Evolutionary conservation across 2,888 invertebrate genomes (phyloP).

Genomic region (Coenonympha glycerion): DNA sequence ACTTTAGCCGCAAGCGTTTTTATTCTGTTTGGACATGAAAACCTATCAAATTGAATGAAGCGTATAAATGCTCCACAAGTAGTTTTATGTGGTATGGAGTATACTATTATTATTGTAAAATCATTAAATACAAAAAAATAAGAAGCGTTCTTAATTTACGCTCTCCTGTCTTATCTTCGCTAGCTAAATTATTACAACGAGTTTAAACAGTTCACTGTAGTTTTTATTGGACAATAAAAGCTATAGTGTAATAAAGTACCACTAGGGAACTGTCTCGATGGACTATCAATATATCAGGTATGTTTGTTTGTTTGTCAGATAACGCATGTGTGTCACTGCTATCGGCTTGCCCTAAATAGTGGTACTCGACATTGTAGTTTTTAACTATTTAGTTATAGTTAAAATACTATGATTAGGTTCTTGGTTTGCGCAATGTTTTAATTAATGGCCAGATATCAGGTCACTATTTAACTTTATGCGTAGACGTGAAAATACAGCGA

Average conservation of each 20-base stretch:
- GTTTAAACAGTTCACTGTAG: background rate
- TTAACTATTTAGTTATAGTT: conserved; percentile 17
- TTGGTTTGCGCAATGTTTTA: conserved; percentile 1
- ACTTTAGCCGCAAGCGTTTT: too few relatives aligned
- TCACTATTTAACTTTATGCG: background rate
- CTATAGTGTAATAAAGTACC: background rate
- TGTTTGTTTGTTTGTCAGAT: conserved; percentile 37
- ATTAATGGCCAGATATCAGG: background rate
- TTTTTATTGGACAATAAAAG: background rate
- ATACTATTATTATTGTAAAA: too few relatives aligned
- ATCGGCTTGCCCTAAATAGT: conserved; percentile 35
- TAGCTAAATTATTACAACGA: background rate
- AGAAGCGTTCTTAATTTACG: too few relatives aligned
- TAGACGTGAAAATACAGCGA: background rate
- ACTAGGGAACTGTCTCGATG: conserved; percentile 21
- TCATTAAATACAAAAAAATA: too few relatives aligned
- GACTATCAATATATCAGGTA: conserved; percentile 26
- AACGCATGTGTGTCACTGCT: conserved; percentile 35
- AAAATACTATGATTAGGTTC: conserved; percentile 23
- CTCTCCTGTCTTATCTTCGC: too few relatives aligned
- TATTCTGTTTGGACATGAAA: too few relatives aligned
- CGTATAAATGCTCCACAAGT: too few relatives aligned
- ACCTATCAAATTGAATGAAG: too few relatives aligned
- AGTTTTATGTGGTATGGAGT: too few relatives aligned
- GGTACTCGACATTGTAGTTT: conserved; percentile 14